Conservation (phyloP, 2,113 vertebrate species). For the Tenebrosternarchus preto region DNA sequence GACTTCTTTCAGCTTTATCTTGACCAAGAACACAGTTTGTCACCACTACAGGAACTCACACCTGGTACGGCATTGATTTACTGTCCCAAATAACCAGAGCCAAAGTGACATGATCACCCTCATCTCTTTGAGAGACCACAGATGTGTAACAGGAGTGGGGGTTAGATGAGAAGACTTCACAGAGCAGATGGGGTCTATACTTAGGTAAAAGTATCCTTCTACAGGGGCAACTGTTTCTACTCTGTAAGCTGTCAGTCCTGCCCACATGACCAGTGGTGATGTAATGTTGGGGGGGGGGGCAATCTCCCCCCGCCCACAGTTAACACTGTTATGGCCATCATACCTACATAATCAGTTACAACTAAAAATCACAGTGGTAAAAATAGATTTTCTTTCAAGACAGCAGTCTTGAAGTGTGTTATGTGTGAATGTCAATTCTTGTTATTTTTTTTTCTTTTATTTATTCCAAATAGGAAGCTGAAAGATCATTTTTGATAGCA, state of each 20-base stretch:
- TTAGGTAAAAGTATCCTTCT: no score
- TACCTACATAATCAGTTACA: neutral
- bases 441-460: neutral
- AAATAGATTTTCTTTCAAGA: neutral
- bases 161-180: neutral
- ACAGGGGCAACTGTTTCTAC: no score
- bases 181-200: neutral
- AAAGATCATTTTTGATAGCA: constrained; percentile 11
- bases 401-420: neutral
- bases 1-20: no score
- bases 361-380: neutral
- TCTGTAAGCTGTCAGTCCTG: neutral
- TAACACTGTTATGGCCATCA: neutral
- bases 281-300: no score
- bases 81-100: no score
- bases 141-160: no score
- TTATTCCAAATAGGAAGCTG: constrained; percentile 1
- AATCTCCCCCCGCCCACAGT: no score
- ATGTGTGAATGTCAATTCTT: neutral
- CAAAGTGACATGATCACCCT: no score
- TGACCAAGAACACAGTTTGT: no score
- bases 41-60: no score
- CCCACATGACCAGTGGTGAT: neutral
- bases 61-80: no score
- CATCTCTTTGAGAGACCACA: no score